phyloP scores from a whole-genome alignment of 2,888 invertebrate species.

The Ennomos quercinarius region DNA sequence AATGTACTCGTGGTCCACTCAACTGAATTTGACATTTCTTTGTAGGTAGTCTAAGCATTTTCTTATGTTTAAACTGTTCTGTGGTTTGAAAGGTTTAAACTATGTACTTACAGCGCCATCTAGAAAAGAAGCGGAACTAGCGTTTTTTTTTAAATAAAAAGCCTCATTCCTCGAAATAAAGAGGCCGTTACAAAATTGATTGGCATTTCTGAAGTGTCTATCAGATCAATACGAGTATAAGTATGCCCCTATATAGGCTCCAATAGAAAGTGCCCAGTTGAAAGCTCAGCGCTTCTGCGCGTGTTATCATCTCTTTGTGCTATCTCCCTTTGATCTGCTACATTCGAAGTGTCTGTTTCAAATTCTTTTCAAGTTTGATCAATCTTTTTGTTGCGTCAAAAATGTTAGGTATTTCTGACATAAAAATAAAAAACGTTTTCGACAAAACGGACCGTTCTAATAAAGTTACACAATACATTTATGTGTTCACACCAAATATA shows the following conservation, averaged over 20 bases:
- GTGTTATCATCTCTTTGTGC: conserved; percentile 61
- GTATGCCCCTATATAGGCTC: conserved; percentile 37
- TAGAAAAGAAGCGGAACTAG: too few relatives aligned
- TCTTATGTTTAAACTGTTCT: too few relatives aligned
- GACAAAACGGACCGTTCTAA: background rate
- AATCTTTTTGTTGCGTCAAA: conserved; percentile 47
- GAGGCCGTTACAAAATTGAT: conserved; percentile 36
- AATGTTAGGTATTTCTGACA: conserved; percentile 38
- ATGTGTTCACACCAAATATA: too few relatives aligned
- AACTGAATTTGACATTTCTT: too few relatives aligned
- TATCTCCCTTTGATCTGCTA: conserved; percentile 60
- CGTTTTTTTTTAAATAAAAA: too few relatives aligned
- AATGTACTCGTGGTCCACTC: too few relatives aligned
- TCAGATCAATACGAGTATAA: conserved; percentile 45
- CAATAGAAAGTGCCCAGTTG: conserved; percentile 38
- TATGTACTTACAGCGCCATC: too few relatives aligned
- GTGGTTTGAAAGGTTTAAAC: too few relatives aligned
- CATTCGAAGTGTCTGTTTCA: conserved; percentile 54
- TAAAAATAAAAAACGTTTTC: conserved; percentile 18
- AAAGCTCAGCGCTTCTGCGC: conserved; percentile 41
- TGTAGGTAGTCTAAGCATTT: too few relatives aligned
- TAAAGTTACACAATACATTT: background rate
- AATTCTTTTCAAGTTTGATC: conserved; percentile 68
- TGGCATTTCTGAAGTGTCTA: conserved; percentile 41
- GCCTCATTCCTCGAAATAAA: conserved; percentile 13